phyloP scores from a whole-genome alignment of 2,797 vertebrate genomes.

The Notolepis coatsorum region DNA sequence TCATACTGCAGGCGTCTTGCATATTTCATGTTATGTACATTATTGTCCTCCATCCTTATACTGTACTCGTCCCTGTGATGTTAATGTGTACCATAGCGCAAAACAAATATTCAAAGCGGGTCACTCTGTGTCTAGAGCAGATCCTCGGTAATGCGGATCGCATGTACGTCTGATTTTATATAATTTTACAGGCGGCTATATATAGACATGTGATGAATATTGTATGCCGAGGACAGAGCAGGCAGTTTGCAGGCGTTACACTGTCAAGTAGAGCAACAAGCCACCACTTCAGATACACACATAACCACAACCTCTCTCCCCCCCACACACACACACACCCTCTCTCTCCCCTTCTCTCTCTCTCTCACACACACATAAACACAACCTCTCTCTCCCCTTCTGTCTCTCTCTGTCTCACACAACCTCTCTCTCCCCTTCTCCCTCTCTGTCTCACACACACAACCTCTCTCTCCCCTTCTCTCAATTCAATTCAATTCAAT shows the following conservation, averaged over 20 bases:
- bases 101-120: not conserved
- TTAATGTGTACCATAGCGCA: not conserved
- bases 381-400: too few species aligned
- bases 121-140: conserved; percentile 16
- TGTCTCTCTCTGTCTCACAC: too few species aligned
- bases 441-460: too few species aligned
- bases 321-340: conserved; percentile 3
- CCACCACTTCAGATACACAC: conserved; percentile 1
- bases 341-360: not conserved
- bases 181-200: conserved; percentile 65
- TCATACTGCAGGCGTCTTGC: conserved; percentile 3
- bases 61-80: conserved; percentile 3
- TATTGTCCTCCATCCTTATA: not conserved
- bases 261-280: conserved; percentile 56
- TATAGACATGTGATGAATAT: conserved; percentile 72
- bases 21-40: conserved; percentile 24
- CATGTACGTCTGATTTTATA: conserved; percentile 71
- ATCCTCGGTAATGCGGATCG: conserved; percentile 37
- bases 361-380: not conserved
- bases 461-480: too few species aligned
- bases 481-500: too few species aligned
- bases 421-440: too few species aligned
- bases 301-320: conserved; percentile 20
- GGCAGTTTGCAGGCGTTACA: conserved; percentile 48
- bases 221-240: conserved; percentile 61